Percentiles rank a stretch among this genome's conserved stretches.
Evolutionary conservation across 2,113 vertebrate species (phyloP).

Genomic region (Forbesichthys papilliferus): DNA sequence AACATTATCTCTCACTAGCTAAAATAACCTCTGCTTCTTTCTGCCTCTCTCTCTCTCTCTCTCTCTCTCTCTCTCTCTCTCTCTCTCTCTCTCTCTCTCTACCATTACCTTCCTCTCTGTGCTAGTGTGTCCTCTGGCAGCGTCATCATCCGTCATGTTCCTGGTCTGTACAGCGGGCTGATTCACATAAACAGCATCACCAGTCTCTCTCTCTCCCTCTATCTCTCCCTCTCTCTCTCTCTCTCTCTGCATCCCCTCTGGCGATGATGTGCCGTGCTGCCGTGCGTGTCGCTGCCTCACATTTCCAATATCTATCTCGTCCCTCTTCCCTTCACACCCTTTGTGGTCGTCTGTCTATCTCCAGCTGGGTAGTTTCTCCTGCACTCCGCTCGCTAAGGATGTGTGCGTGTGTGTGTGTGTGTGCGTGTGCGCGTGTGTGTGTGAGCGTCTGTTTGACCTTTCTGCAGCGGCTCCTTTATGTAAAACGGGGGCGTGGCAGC

Average conservation of each 20-base stretch:
- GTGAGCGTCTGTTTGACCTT: constrained; percentile 53
- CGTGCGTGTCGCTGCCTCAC: constrained; percentile 8
- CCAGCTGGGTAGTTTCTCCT: constrained; percentile 22
- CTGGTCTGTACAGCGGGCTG: constrained; percentile 34
- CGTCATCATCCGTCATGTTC: constrained; percentile 51
- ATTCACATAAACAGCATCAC: constrained; percentile 47
- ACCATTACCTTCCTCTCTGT: background rate
- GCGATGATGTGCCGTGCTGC: background rate
- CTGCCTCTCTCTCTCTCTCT: constrained; percentile 6
- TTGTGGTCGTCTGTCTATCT: constrained; percentile 40
- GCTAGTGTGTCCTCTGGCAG: constrained; percentile 27
- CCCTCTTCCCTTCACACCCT: constrained; percentile 26
- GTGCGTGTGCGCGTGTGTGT: background rate
- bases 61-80: background rate
- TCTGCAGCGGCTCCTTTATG: constrained; percentile 46
- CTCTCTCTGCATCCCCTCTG: background rate
- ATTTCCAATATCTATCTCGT: constrained; percentile 40
- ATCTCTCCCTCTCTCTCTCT: constrained; percentile 8
- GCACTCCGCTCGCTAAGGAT: constrained; percentile 37
- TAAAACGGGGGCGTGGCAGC: constrained; percentile 27
- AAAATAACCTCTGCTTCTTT: background rate
- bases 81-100: background rate
- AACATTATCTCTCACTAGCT: too few relatives aligned
- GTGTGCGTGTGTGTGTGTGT: constrained; percentile 21
- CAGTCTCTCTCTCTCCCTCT: constrained; percentile 30